These are phyloP conservation scores for Turritopsis dohrnii DNA, from an alignment of 30 jellyfish, hydroid and myxozoan species.

Conservation along the genomic window DNA sequence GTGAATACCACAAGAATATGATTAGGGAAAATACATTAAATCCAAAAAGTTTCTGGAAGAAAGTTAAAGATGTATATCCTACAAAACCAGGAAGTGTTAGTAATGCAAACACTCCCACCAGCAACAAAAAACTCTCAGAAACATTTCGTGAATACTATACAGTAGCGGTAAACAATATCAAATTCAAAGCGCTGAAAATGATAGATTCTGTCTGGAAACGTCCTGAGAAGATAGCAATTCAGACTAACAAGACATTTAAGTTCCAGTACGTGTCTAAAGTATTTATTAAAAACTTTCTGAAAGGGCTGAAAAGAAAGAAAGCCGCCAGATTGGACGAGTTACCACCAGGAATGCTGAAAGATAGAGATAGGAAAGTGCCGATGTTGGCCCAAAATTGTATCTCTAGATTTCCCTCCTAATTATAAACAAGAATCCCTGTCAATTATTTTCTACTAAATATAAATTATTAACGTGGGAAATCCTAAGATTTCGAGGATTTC, in stretches of 20 bases:
- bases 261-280: constrained; percentile 21
- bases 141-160: constrained; percentile 25
- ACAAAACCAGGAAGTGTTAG: not conserved
- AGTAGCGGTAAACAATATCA: constrained; percentile 18
- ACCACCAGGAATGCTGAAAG: constrained; percentile 39
- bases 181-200: constrained; percentile 25
- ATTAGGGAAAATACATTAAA: constrained; percentile 26
- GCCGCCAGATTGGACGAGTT: constrained; percentile 37
- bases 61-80: not conserved
- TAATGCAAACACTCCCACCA: not conserved
- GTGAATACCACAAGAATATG: constrained; percentile 17
- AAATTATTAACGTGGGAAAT: too few species aligned
- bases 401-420: too few species aligned
- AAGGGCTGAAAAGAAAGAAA: constrained; percentile 30
- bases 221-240: not conserved
- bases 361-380: too few species aligned
- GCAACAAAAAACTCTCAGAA: not conserved
- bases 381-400: too few species aligned
- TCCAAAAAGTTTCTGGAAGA: constrained; percentile 14
- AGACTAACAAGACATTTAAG: not conserved
- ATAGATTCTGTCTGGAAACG: constrained; percentile 39
- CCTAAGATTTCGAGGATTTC: too few species aligned
- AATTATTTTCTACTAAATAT: too few species aligned
- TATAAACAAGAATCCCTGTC: too few species aligned
- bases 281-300: constrained; percentile 10